Percentiles rank a stretch among this genome's conserved stretches.
Evolutionary conservation across 2,888 invertebrate genomes (phyloP).

Genomic region (Ceraclea dissimilis): DNA sequence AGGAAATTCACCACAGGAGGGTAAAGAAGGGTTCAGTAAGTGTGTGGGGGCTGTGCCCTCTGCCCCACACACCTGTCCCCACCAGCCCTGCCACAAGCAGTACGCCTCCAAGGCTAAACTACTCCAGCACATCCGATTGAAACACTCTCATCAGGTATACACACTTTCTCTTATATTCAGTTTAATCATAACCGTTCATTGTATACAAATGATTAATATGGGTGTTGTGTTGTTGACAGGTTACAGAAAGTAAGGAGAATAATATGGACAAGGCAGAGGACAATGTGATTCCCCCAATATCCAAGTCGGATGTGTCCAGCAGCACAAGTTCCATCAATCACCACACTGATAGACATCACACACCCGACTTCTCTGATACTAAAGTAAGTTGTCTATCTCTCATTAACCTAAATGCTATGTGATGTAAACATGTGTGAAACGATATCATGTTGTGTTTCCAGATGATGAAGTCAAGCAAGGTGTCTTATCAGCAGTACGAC

Average conservation of each 20-base stretch:
- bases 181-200: neutral
- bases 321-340: neutral
- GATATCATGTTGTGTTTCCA: neutral
- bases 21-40: slow-evolving; percentile 27
- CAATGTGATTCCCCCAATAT: neutral
- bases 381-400: too few species aligned
- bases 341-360: too few species aligned
- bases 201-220: too few species aligned
- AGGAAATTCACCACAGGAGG: slow-evolving; percentile 30
- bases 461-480: neutral
- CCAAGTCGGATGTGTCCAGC: too few species aligned
- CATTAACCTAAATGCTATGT: too few species aligned
- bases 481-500: neutral
- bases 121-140: slow-evolving; percentile 59
- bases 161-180: neutral
- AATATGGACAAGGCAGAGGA: neutral
- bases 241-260: neutral
- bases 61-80: slow-evolving; percentile 61
- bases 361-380: neutral
- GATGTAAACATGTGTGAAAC: too few species aligned
- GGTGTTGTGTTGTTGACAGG: neutral
- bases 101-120: slow-evolving; percentile 74
- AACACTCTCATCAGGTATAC: slow-evolving; percentile 40
- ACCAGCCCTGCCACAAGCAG: slow-evolving; percentile 73
- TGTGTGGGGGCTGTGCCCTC: slow-evolving; percentile 63